These are phyloP conservation scores for Tetramorium bicarinatum DNA, from an alignment of 2,888 invertebrate genomes.

Conservation along the genomic window DNA sequence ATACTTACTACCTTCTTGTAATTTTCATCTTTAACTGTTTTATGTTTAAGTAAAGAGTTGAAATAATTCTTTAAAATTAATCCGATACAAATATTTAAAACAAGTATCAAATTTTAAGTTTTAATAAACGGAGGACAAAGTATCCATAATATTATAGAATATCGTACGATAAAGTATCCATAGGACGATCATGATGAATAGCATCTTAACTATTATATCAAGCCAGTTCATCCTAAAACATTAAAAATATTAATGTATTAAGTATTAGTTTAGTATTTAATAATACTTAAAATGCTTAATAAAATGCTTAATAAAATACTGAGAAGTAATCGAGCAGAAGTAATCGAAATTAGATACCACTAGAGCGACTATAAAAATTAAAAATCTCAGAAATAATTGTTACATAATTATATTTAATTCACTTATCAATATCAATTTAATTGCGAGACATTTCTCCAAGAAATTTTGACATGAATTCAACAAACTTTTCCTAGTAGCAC, in stretches of 20 bases:
- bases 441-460: constrained; percentile 1
- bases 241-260: not conserved
- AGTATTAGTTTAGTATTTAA: too few relatives aligned
- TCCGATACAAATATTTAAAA: too few relatives aligned
- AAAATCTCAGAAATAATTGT: not conserved
- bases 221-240: constrained; percentile 84
- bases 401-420: not conserved
- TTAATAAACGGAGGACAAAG: too few relatives aligned
- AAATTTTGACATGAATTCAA: constrained; percentile 25
- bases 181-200: constrained; percentile 60
- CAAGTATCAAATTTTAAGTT: too few relatives aligned
- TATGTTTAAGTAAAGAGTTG: too few relatives aligned
- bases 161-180: not conserved
- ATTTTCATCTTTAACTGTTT: too few relatives aligned
- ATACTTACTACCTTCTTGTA: too few relatives aligned
- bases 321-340: not conserved
- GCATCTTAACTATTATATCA: constrained; percentile 74
- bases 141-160: constrained; percentile 1
- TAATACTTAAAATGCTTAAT: not conserved
- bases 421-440: not conserved
- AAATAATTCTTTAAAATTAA: too few relatives aligned
- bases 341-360: too few relatives aligned
- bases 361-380: not conserved
- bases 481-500: too few relatives aligned
- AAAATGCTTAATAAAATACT: not conserved